phyloP scores from a whole-genome alignment of 92 coral and sea anemone species.

The Porites lobata region DNA sequence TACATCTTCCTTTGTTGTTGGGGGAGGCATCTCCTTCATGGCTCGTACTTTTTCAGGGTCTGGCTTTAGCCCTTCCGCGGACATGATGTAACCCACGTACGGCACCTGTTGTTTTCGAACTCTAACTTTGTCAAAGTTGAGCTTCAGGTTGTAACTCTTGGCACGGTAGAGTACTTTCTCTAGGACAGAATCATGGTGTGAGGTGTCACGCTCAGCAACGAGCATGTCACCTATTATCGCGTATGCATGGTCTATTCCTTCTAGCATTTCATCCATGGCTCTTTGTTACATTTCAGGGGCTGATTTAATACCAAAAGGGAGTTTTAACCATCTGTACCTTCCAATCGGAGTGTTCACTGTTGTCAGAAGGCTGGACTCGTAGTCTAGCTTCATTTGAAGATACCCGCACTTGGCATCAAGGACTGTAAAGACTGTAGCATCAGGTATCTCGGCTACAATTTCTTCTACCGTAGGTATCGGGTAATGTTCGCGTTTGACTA shows the following conservation, averaged over 20 bases:
- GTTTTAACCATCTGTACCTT: conserved; percentile 43
- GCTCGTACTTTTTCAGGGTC: too few species aligned
- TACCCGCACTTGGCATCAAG: conserved; percentile 71
- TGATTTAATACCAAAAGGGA: conserved; percentile 33
- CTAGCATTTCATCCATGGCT: conserved; percentile 50
- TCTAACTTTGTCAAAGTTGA: conserved; percentile 72
- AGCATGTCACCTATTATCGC: conserved; percentile 43
- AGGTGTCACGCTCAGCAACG: conserved; percentile 55
- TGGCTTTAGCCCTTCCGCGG: conserved; percentile 52
- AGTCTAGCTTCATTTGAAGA: conserved; percentile 63
- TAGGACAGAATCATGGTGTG: conserved; percentile 62
- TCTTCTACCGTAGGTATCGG: conserved; percentile 68
- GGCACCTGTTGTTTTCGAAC: conserved; percentile 53
- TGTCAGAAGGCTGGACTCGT: conserved; percentile 41
- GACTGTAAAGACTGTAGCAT: conserved; percentile 56
- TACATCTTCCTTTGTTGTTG: too few species aligned
- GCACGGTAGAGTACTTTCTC: conserved; percentile 63
- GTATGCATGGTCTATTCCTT: conserved; percentile 39
- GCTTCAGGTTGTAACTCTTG: conserved; percentile 51
- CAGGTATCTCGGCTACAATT: conserved; percentile 35
- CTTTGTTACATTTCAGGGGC: conserved; percentile 62
- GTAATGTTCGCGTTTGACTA: conserved; percentile 61
- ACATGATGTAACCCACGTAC: conserved; percentile 67
- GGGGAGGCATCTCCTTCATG: too few species aligned
- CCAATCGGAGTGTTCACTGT: conserved; percentile 41